Conservation (phyloP, 2,797 vertebrate genomes). For the Pteropus rufus region DNA sequence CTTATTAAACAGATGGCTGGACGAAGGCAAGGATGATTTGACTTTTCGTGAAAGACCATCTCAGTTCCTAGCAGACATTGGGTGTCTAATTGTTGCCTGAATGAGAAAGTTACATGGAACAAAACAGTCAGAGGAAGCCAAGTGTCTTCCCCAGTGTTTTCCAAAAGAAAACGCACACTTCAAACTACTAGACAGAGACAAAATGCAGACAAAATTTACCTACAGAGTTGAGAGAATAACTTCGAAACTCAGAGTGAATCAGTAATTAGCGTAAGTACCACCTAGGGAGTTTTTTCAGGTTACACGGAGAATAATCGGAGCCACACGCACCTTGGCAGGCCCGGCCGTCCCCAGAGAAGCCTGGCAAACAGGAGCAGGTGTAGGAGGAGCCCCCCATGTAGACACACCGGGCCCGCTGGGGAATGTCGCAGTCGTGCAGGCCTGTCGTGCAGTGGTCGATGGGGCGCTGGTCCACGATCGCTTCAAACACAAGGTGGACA, state of each 20-base stretch:
- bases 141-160: not conserved
- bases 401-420: slow-evolving; percentile 89
- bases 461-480: slow-evolving; percentile 81
- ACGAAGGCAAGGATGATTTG: not conserved
- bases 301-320: not conserved
- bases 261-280: not conserved
- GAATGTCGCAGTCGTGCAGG: slow-evolving; percentile 91
- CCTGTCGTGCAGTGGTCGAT: slow-evolving; percentile 88
- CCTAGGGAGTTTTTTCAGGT: not conserved
- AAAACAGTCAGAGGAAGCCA: not conserved
- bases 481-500: slow-evolving; percentile 9
- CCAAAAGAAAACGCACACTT: not conserved
- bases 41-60: not conserved
- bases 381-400: slow-evolving; percentile 89
- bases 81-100: not conserved
- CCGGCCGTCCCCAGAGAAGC: slow-evolving; percentile 90
- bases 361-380: slow-evolving; percentile 90
- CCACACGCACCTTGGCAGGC: slow-evolving; percentile 87
- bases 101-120: not conserved
- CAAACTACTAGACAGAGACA: not conserved
- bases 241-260: not conserved
- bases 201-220: not conserved
- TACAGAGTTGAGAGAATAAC: not conserved
- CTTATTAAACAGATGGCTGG: not conserved
- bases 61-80: not conserved